Evolutionary conservation across 2,113 vertebrate species (phyloP).

Genomic region (Pseudorectes ferrugineus): DNA sequence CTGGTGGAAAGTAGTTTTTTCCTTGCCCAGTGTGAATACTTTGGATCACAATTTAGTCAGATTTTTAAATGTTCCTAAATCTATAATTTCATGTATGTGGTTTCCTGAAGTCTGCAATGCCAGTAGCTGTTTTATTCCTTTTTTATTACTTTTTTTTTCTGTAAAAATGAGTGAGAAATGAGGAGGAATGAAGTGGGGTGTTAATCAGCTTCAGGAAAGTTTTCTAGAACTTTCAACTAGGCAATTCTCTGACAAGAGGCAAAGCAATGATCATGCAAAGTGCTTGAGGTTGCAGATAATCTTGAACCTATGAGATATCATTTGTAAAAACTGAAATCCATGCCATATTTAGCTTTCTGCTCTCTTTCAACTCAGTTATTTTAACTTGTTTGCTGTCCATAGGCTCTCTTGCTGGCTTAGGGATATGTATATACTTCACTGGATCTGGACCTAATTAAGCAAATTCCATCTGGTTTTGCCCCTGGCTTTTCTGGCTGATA

Average conservation of each 20-base stretch:
- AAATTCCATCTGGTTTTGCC: slow-evolving; percentile 6
- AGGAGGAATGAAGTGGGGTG: not conserved
- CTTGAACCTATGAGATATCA: not conserved
- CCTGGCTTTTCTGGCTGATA: not conserved
- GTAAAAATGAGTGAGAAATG: not conserved
- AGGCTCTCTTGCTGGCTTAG: not conserved
- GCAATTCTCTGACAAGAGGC: not conserved
- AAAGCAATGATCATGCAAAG: not conserved
- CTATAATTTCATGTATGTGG: not conserved
- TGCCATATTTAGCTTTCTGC: not conserved
- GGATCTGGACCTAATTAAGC: not conserved
- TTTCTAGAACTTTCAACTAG: not conserved
- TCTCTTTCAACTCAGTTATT: not conserved
- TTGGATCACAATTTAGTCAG: not conserved
- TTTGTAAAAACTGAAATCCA: not conserved
- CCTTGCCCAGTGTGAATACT: not conserved
- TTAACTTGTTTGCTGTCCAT: not conserved
- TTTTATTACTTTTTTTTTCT: too few relatives aligned
- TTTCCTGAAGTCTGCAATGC: not conserved
- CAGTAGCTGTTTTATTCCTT: not conserved
- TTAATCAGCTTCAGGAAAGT: not conserved
- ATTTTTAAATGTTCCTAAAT: not conserved
- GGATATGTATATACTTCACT: not conserved
- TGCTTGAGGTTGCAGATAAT: not conserved
- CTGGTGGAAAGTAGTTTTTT: not conserved